Base-by-base conservation (phyloP, 1,140 invertebrate species). In the Parapsyche elsis region DNA sequence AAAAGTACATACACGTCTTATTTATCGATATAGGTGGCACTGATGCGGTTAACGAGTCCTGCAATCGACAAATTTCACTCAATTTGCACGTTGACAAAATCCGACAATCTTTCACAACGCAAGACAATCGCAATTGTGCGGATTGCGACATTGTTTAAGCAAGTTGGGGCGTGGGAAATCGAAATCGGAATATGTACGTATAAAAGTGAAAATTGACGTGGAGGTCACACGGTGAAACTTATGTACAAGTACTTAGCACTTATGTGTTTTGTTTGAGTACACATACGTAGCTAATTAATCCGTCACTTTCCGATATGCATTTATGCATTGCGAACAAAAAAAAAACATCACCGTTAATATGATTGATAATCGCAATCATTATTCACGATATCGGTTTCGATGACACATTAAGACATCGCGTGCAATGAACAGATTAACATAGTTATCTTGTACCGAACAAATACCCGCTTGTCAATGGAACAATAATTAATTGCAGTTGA, bases 341-440 rank as follows among this genome's bases (percentile, higher is more conserved):
- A 57, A 57, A n/a, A n/a, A n/a, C n/a, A n/a, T n/a, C n/a, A n/a
- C n/a, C n/a, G n/a, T n/a, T n/a, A n/a, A 38, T 53, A 53, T 53
- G 10, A 53, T 53, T 14, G 64, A 26, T 67, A 24, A 67, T 23
- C 21, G 14, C 24, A 24, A 67, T 26, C 2, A 67, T 67, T 26
- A 61, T 61, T 61, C 59, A 21, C 24, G 23, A 67, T 67, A 67
- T 67, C 24, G 24, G 24, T 30, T 67, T 67, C 64, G 64, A 67
- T 67, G 64, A 67, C 64, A 67, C 64, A 67, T 67, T 67, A 67
- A 67, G 64, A 67, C 24, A 67, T 67, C 24, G 64, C 64, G 64
- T 67, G 64, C 9, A 67, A 23, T 12, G 64, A 67, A 7, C 23
- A 26, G 24, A 67, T 67, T 67, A 67, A 26, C 64, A 67, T 67